phyloP scores from a whole-genome alignment of 2,113 vertebrate species.

The Brachyhypopomus gauderio region DNA sequence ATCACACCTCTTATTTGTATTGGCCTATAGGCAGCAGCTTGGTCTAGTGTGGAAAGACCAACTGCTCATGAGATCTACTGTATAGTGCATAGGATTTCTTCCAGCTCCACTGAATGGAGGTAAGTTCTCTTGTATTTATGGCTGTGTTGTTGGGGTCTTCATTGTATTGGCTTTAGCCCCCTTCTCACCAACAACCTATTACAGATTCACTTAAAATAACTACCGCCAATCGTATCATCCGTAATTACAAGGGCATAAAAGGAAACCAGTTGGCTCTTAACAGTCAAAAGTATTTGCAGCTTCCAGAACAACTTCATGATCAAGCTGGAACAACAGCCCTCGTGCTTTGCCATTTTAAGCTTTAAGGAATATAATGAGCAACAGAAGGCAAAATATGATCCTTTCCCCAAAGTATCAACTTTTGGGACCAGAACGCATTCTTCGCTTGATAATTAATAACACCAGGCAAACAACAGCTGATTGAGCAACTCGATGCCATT shows the following conservation, averaged over 20 bases:
- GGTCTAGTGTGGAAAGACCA: neutral
- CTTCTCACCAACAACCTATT: too few relatives aligned
- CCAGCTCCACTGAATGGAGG: neutral
- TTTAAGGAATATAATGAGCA: slow-evolving; percentile 78
- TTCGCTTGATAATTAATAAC: slow-evolving; percentile 81
- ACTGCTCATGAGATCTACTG: neutral
- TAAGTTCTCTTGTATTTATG: too few relatives aligned
- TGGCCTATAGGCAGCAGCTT: neutral
- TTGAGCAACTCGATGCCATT: slow-evolving; percentile 80
- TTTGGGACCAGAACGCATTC: slow-evolving; percentile 75
- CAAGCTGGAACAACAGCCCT: slow-evolving; percentile 66
- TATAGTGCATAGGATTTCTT: neutral
- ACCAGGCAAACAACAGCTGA: slow-evolving; percentile 79
- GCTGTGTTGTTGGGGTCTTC: too few relatives aligned
- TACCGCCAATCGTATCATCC: neutral
- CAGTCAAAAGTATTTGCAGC: slow-evolving; percentile 15
- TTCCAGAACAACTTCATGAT: slow-evolving; percentile 64
- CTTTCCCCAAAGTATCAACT: slow-evolving; percentile 76
- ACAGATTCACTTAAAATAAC: neutral
- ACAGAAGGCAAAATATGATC: slow-evolving; percentile 76
- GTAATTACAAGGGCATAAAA: slow-evolving; percentile 23
- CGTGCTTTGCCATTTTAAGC: slow-evolving; percentile 68
- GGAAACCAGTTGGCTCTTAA: slow-evolving; percentile 40
- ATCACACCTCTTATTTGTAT: too few relatives aligned
- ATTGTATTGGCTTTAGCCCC: too few relatives aligned